Conservation (phyloP, 2,113 vertebrate genomes). For the Phaethornis superciliosus region DNA sequence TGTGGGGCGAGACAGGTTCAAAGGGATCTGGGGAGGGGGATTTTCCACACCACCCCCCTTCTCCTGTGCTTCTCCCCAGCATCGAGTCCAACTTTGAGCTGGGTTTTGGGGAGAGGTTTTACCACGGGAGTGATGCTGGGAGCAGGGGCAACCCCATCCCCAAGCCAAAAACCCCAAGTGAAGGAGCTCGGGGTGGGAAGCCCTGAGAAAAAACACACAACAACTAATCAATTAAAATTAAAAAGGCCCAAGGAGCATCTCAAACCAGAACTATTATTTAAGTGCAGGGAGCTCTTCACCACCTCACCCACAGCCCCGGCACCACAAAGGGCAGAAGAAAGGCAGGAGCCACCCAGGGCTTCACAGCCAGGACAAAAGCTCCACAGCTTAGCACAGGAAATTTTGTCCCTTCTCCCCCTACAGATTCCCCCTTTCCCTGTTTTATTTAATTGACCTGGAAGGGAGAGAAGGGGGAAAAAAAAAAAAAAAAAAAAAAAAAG, state of each 20-base stretch:
- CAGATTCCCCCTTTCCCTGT: background rate
- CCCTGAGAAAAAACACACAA: fast-evolving
- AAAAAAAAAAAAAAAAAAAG: background rate
- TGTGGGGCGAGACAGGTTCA: fast-evolving
- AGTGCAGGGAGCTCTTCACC: background rate
- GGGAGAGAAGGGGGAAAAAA: background rate
- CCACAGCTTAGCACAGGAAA: background rate
- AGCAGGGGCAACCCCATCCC: background rate
- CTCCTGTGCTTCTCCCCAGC: background rate
- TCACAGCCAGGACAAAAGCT: background rate
- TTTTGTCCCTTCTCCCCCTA: background rate
- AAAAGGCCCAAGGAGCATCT: background rate
- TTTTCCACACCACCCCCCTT: background rate
- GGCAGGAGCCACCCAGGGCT: slow-evolving; percentile 1
- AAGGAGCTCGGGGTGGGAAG: background rate
- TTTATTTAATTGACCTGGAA: background rate
- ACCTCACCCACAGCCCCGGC: background rate
- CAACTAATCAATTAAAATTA: background rate
- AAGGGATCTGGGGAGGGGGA: too few relatives aligned
- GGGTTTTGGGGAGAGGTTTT: background rate
- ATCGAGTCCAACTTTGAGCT: background rate
- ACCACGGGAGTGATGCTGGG: background rate
- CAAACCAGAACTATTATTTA: background rate
- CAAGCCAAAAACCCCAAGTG: background rate
- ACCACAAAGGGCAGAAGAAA: slow-evolving; percentile 35